Evolutionary conservation across 2,797 vertebrate genomes (phyloP).

Genomic region (Limnodromus scolopaceus): DNA sequence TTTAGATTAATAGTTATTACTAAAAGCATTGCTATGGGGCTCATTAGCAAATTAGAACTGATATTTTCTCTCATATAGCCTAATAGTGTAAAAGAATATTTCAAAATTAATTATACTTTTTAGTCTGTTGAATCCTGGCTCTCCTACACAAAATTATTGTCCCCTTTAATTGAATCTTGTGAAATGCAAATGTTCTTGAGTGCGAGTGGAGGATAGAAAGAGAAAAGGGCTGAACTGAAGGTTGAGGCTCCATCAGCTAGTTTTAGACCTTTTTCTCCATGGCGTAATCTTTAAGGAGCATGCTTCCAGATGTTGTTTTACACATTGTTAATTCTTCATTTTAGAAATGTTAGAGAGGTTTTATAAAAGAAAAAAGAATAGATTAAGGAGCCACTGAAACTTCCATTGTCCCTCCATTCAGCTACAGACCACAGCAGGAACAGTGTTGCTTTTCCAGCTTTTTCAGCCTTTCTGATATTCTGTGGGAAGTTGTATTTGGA

Average conservation of each 20-base stretch:
- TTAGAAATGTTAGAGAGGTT: not conserved
- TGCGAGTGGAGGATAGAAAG: not conserved
- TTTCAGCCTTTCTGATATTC: not conserved
- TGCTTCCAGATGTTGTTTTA: not conserved
- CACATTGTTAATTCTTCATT: not conserved
- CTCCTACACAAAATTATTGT: not conserved
- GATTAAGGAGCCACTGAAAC: not conserved
- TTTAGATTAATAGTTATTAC: not conserved
- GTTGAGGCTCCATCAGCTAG: not conserved
- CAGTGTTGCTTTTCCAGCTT: not conserved
- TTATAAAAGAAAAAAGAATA: not conserved
- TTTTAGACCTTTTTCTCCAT: not conserved
- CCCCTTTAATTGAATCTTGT: not conserved
- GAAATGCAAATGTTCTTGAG: not conserved
- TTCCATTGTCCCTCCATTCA: not conserved
- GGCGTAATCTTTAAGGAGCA: not conserved
- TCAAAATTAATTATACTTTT: not conserved
- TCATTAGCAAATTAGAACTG: not conserved
- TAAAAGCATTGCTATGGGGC: not conserved
- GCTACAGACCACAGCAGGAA: not conserved
- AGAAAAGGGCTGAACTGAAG: not conserved
- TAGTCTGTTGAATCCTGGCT: not conserved
- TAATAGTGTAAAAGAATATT: not conserved
- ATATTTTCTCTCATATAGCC: not conserved
- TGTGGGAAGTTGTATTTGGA: not conserved